Evolutionary conservation across 2,888 invertebrate species (phyloP), one percentile per base, ranked within the genome.

Genomic region (Ophonus ardosiacus): DNA sequence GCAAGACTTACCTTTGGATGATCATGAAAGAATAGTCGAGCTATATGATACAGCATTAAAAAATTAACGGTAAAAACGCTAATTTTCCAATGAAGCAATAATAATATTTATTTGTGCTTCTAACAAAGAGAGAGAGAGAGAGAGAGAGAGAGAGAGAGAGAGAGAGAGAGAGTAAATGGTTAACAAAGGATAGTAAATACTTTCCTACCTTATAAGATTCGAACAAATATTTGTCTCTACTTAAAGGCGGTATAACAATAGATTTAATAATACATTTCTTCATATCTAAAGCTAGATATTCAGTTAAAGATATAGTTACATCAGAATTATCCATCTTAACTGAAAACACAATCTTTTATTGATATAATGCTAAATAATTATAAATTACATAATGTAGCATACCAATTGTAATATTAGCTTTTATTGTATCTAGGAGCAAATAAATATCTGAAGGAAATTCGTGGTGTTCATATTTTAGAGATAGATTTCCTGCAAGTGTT

Each of bases 401-500:
- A 90, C 89, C 87, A 85, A 90, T 88, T 6, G 88, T 87, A 91
- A 95, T 87, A 24, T 90, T 89, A 0, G 94, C 94, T 65, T 93
- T 93, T 13, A 93, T 93, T 0, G 94, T 93, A 90, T 93, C 93
- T 13, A 96, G 88, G 6, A 95, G 90, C 2, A 95, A 88, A 87
- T 94, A 96, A 8, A 96, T 88, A 89, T 97, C 96, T 0, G 96
- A 96, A 0, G 94, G 95, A 89, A 96, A 96, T 59, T 95, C 94
- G 0, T 91, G 92, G 88, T 96, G 93, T 18, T 91, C 89, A 88
- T 96, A 93, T 89, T 96, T 96, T 87, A 96, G 91, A 90, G 93
- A 93, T 78, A 95, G 88, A 88, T 96, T 96, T n/a, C 96, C 96
- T 83, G 95, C 96, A 85, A 96, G 91, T 0, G 94, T 94, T 24